A percentile compares a stretch with the other conserved stretches of the same genome.
Evolutionary conservation across 2,888 invertebrate species (phyloP).

Genomic region (Sesia apiformis): DNA sequence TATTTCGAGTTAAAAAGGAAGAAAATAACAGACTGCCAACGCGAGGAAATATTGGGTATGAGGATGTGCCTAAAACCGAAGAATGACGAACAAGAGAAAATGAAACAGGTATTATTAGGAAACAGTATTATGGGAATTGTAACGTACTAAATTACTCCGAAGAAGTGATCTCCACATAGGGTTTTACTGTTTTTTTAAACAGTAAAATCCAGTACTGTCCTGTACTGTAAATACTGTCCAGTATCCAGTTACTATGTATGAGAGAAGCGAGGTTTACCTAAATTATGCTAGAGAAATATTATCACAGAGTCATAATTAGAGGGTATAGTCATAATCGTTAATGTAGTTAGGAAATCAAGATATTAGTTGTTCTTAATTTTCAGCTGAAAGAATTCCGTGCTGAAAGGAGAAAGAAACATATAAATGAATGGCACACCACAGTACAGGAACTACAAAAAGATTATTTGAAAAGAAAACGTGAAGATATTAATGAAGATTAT

Average conservation of each 20-base stretch:
- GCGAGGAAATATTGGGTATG: constrained; percentile 34
- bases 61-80: constrained; percentile 17
- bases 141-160: too few species aligned
- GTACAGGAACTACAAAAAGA: constrained; percentile 9
- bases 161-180: too few species aligned
- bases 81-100: constrained; percentile 10
- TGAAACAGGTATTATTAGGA: constrained; percentile 21
- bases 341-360: not conserved
- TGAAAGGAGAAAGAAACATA: constrained; percentile 15
- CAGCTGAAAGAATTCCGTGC: constrained; percentile 12
- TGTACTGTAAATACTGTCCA: too few species aligned
- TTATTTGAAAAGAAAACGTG: constrained; percentile 19
- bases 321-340: too few species aligned
- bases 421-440: constrained; percentile 21
- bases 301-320: too few species aligned
- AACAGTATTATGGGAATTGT: too few species aligned
- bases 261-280: too few species aligned
- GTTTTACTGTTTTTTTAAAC: too few species aligned
- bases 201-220: too few species aligned
- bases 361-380: not conserved
- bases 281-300: too few species aligned
- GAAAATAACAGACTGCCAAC: constrained; percentile 23
- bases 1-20: constrained; percentile 44
- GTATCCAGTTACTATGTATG: too few species aligned
- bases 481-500: constrained; percentile 32